Base-by-base conservation (phyloP, 2,797 vertebrate species). In the Hyperoplus lanceolatus region DNA sequence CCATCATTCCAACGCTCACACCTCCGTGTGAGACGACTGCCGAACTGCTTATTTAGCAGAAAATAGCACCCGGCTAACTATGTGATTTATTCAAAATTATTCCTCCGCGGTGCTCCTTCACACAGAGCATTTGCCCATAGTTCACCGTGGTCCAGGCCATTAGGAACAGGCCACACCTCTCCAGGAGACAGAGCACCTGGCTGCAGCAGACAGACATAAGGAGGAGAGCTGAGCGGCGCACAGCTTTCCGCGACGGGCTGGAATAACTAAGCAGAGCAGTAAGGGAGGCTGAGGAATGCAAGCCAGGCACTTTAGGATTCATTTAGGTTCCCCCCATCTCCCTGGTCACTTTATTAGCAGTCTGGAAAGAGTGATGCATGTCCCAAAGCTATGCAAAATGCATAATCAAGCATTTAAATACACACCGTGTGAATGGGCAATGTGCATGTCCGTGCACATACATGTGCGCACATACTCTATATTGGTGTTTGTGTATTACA, bases 321-420 rank as follows among this genome's bases (percentile, higher is more conserved):
- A 94, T 94, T 94, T 92, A 92, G 87, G 89, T 87, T 84, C 87
- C 89, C 89, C 49, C 87, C 90, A 91, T 94, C 92, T 93, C 92
- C 93, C 90, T 90, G 91, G 93, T 93, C 93, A 94, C 91, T 93
- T 93, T 95, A 94, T 95, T 94, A 94, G 92, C 93, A 92, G 93
- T 93, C 92, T 83, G 91, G 89, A 88, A 93, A 93, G 93, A 94
- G 87, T 91, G 93, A 94, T 94, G 90, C 89, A 89, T 91, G 92
- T 95, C 93, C 92, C 91, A 94, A 87, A 93, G 93, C 92, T 92
- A 93, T 91, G 92, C 90, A 94, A 94, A 94, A 95, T 91, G 93
- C 88, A 94, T 95, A 94, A 95, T 94, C 91, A 95, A 94, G 90
- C 93, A 93, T 95, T 93, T 93, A 94, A 94, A 94, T 90, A 93